Percentiles rank a stretch among this genome's conserved stretches.
phyloP scores from a whole-genome alignment of 1,140 invertebrate species.

The Drosophila pallidifrons region DNA sequence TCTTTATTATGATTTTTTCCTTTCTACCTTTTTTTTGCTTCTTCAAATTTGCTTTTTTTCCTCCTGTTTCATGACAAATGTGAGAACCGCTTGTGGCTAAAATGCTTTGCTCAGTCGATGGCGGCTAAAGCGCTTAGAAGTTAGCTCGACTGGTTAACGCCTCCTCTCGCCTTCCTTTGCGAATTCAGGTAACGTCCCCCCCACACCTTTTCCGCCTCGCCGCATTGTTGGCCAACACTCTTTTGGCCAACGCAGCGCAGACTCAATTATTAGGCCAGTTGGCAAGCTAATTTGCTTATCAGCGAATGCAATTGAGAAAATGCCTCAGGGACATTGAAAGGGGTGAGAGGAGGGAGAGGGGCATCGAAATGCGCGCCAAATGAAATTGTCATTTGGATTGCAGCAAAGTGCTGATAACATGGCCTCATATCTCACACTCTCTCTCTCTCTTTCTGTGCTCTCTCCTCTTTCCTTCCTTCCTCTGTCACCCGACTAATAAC shows the following conservation, averaged over 20 bases:
- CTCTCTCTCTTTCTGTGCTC: background rate
- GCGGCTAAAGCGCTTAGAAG: slow-evolving; percentile 67
- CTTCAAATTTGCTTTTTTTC: background rate
- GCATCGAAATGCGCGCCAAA: slow-evolving; percentile 59
- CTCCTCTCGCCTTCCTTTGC: slow-evolving; percentile 26
- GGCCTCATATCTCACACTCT: background rate
- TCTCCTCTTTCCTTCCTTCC: background rate
- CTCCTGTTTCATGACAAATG: slow-evolving; percentile 68
- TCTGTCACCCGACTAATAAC: background rate
- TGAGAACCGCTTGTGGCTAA: slow-evolving; percentile 75
- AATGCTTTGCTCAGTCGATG: slow-evolving; percentile 34
- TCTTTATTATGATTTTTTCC: slow-evolving; percentile 72
- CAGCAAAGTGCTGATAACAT: slow-evolving; percentile 55
- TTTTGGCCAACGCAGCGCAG: slow-evolving; percentile 6
- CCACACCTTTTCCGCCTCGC: slow-evolving; percentile 7
- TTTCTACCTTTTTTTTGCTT: background rate
- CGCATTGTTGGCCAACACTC: slow-evolving; percentile 14
- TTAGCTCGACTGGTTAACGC: slow-evolving; percentile 63
- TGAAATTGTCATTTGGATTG: slow-evolving; percentile 63
- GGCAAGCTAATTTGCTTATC: slow-evolving; percentile 78
- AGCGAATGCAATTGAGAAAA: slow-evolving; percentile 40
- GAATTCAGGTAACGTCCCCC: slow-evolving; percentile 41
- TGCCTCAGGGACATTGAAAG: background rate
- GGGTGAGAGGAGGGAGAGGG: background rate
- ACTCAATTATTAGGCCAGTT: slow-evolving; percentile 61